Evolutionary conservation across 2,888 invertebrate genomes (phyloP).

Genomic region (Phyllotreta striolata): DNA sequence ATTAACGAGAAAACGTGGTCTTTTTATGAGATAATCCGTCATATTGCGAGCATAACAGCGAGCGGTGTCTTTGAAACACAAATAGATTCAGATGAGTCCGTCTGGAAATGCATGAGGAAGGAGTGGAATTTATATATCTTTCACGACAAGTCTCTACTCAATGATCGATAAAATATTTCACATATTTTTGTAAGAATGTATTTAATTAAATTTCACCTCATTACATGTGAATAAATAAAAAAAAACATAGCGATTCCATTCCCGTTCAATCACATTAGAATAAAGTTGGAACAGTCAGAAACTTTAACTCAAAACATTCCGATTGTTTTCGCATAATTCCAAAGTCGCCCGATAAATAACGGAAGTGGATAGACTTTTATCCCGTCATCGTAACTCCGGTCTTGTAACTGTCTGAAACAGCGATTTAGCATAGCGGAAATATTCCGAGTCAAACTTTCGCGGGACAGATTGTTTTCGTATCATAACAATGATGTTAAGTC

Average conservation of each 20-base stretch:
- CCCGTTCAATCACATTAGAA: no score
- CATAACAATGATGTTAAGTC: slow-evolving; percentile 46
- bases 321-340: slow-evolving; percentile 12
- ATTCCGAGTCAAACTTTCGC: slow-evolving; percentile 27
- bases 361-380: slow-evolving; percentile 15
- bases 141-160: no score
- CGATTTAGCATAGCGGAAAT: slow-evolving; percentile 17
- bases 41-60: slow-evolving; percentile 39
- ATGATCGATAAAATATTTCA: no score
- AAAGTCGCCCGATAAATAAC: slow-evolving; percentile 7
- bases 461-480: slow-evolving; percentile 44
- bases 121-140: not conserved
- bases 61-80: slow-evolving; percentile 42
- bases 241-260: no score
- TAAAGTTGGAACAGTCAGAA: not conserved
- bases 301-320: slow-evolving; percentile 6
- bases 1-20: slow-evolving; percentile 43
- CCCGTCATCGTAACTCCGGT: slow-evolving; percentile 2
- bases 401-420: slow-evolving; percentile 8
- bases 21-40: slow-evolving; percentile 34
- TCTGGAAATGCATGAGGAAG: slow-evolving; percentile 26
- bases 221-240: no score
- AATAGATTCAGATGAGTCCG: slow-evolving; percentile 24
- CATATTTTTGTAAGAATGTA: no score
- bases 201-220: no score